Percentiles rank a stretch among this genome's conserved stretches.
phyloP scores from a whole-genome alignment of 2,888 invertebrate genomes.

The Autographa pulchrina region DNA sequence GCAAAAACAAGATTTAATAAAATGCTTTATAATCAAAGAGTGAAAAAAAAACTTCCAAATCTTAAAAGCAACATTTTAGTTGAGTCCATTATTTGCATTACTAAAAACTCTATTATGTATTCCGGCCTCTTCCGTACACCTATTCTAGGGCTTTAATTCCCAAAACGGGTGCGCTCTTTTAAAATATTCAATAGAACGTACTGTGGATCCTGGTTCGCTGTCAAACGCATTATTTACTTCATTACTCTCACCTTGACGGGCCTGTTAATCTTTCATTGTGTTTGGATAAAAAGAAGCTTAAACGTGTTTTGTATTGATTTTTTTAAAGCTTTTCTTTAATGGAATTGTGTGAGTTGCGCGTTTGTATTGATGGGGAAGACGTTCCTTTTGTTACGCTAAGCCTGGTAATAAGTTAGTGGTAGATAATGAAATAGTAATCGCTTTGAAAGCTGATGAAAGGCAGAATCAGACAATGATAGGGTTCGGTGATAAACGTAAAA shows the following conservation, averaged over 20 bases:
- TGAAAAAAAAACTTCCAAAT: conserved; percentile 8
- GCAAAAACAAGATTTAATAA: too few relatives aligned
- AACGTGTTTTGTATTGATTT: conserved; percentile 75
- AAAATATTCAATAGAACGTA: conserved; percentile 80
- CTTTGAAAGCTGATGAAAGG: conserved; percentile 44
- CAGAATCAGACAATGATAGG: conserved; percentile 24
- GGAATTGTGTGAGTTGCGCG: conserved; percentile 67
- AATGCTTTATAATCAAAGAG: too few relatives aligned
- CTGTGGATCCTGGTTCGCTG: conserved; percentile 68
- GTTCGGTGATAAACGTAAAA: conserved; percentile 12
- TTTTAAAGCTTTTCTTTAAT: conserved; percentile 61
- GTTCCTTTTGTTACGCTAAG: conserved; percentile 47
- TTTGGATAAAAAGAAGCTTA: conserved; percentile 71
- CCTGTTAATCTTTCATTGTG: conserved; percentile 84
- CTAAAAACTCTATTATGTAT: conserved; percentile 46
- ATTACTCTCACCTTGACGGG: conserved; percentile 81
- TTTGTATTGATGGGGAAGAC: conserved; percentile 55
- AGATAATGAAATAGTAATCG: conserved; percentile 52
- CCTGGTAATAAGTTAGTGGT: conserved; percentile 40
- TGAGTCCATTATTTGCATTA: conserved; percentile 34
- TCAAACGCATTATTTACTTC: conserved; percentile 83
- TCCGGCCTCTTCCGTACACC: conserved; percentile 34
- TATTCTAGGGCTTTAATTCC: conserved; percentile 62
- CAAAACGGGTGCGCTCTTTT: conserved; percentile 70
- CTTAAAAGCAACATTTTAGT: conserved; percentile 9